Evolutionary conservation across 2,888 invertebrate genomes (phyloP).

Genomic region (Thymelicus acteon): DNA sequence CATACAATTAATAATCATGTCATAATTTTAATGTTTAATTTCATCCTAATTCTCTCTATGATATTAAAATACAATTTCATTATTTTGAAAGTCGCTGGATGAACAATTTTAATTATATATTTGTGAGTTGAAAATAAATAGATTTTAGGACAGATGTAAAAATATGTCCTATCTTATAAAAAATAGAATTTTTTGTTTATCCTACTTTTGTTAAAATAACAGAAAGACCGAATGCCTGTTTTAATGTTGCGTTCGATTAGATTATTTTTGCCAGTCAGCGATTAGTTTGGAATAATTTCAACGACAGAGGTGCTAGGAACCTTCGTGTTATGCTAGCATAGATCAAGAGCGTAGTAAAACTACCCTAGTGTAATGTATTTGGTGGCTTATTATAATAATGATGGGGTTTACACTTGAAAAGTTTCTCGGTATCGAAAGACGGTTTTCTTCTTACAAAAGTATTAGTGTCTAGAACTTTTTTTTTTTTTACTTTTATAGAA

Average conservation of each 20-base stretch:
- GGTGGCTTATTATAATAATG: background rate
- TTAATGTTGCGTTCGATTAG: conserved; percentile 7
- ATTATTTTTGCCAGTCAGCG: conserved; percentile 9
- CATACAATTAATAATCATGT: background rate
- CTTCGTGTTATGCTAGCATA: conserved; percentile 53
- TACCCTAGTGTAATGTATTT: conserved; percentile 53
- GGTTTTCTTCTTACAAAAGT: background rate
- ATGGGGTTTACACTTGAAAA: background rate
- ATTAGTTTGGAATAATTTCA: conserved; percentile 28
- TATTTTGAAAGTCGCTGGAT: too few relatives aligned
- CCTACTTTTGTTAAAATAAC: background rate
- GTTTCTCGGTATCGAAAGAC: background rate
- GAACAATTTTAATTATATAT: too few relatives aligned
- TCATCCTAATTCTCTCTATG: too few relatives aligned
- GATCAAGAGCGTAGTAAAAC: conserved; percentile 59
- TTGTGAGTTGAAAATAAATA: too few relatives aligned
- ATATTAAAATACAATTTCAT: too few relatives aligned
- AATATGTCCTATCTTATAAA: too few relatives aligned
- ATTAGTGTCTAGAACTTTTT: too few relatives aligned
- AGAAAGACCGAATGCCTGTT: conserved; percentile 9
- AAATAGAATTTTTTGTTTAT: background rate
- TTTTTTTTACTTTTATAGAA: too few relatives aligned
- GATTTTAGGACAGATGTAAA: too few relatives aligned
- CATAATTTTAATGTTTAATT: background rate
- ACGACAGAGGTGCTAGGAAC: conserved; percentile 38